These are phyloP conservation scores for Cetoscarus ocellatus DNA, from an alignment of 2,797 vertebrate genomes.

Conservation along the genomic window DNA sequence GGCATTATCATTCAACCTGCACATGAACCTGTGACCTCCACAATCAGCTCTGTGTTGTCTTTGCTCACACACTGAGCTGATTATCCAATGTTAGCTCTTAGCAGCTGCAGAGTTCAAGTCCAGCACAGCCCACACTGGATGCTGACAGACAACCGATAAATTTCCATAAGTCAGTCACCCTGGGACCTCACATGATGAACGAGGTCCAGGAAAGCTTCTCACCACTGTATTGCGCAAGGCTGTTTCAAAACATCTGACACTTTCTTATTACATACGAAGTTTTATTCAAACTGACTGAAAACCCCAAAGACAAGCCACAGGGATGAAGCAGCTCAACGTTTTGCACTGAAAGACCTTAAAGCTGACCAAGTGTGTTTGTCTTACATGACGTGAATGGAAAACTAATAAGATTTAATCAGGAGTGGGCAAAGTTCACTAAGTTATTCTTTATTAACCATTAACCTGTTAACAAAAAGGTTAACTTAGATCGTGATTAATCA, in stretches of 20 bases:
- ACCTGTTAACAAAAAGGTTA: no score
- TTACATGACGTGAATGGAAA: no score
- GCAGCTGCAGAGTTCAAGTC: slow-evolving; percentile 10
- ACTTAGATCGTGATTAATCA: no score
- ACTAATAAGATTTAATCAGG: no score
- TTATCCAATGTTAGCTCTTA: slow-evolving; percentile 9
- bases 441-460: no score
- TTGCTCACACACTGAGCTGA: slow-evolving; percentile 10
- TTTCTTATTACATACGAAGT: background rate
- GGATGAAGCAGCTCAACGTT: no score
- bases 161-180: background rate
- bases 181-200: background rate
- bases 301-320: background rate
- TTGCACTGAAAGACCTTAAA: no score
- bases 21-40: slow-evolving; percentile 15
- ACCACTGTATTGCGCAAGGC: background rate
- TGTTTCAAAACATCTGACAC: background rate
- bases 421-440: no score
- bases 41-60: slow-evolving; percentile 11
- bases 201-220: background rate
- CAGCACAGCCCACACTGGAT: background rate
- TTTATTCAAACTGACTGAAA: background rate
- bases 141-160: slow-evolving; percentile 12
- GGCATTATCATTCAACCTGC: slow-evolving; percentile 1
- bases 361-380: no score